Base-by-base conservation (phyloP, 2,888 invertebrate genomes). In the Formica aserva region DNA sequence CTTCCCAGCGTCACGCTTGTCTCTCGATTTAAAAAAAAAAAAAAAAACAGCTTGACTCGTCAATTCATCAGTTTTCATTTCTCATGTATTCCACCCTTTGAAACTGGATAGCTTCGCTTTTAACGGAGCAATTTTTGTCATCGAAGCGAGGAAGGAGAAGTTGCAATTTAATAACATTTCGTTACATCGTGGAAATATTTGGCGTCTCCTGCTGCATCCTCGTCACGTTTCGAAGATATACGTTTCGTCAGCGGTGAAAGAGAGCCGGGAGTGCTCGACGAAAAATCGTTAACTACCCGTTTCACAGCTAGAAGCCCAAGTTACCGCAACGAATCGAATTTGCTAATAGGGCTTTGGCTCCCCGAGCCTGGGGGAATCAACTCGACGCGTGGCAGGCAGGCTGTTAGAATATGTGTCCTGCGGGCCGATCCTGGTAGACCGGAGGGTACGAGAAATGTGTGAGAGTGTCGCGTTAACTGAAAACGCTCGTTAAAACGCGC, bases 311-410 rank as follows among this genome's bases (percentile, higher is more conserved):
- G 57, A 22, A 13, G 41, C 45, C 13, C 74, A 85, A 85, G 84
- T 86, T 86, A 85, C 87, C 86, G 69, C 83, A 77, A 55, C 83
- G 77, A 90, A 87, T 89, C 89, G 88, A 90, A 89, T 89, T 89
- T 88, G 88, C 86, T 89, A 90, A 89, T 90, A 90, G 82, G 84
- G 13, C 52, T 74, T 63, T 8, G 67, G 77, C 76, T 81, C 15
- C 26, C 52, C 69, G 71, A 83, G 60, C 69, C 62, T 26, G 45
- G 52, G 84, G 72, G 72, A 83, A 48, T 82, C 48, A 45, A 69
- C 74, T 65, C 76, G 77, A 72, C 83, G 89, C 86, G 81, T 69
- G 81, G 74, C 83, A 63, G 80, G 38, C 35, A 67, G 3, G 41
- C 71, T 32, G 32, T n/a, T 52, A n/a, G n/a, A 38, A 55, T 26